Conservation (phyloP, 1,140 invertebrate species). For the Drosophila ambigua region DNA sequence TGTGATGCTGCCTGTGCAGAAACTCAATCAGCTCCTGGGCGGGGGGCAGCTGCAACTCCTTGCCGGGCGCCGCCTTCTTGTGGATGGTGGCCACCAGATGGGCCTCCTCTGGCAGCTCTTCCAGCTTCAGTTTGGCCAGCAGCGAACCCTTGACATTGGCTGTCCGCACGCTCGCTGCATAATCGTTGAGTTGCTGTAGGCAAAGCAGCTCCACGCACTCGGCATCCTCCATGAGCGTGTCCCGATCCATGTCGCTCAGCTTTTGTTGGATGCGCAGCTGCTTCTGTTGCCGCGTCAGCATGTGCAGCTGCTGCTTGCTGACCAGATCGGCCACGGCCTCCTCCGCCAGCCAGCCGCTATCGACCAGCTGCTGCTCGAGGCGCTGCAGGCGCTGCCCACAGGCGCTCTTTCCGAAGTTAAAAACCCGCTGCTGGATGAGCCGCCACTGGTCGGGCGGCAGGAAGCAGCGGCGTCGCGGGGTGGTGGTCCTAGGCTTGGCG, state of each 20-base stretch:
- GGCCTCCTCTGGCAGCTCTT: background rate
- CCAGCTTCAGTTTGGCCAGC: constrained; percentile 39
- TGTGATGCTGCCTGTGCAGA: constrained; percentile 44
- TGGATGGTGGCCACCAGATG: constrained; percentile 4
- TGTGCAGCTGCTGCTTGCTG: constrained; percentile 14
- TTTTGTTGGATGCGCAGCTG: constrained; percentile 37
- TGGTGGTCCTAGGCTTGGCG: constrained; percentile 13
- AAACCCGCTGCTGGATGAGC: constrained; percentile 66
- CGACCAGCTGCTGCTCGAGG: constrained; percentile 53
- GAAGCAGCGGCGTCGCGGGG: constrained; percentile 38
- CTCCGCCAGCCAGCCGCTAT: constrained; percentile 45
- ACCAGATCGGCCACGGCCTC: constrained; percentile 38
- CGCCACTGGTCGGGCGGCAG: constrained; percentile 65
- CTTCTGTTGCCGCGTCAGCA: constrained; percentile 46
- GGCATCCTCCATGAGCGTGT: constrained; percentile 24
- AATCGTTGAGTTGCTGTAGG: constrained; percentile 38
- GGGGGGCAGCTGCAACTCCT: constrained; percentile 26
- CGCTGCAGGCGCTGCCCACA: constrained; percentile 65
- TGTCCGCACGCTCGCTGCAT: background rate
- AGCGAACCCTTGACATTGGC: constrained; percentile 41
- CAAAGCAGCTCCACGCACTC: constrained; percentile 54
- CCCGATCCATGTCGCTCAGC: background rate
- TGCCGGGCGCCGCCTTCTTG: constrained; percentile 9
- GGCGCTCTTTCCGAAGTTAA: constrained; percentile 72
- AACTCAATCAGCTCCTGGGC: constrained; percentile 23